Base-by-base conservation (phyloP, 2,888 invertebrate genomes). In the Pammene aurita region DNA sequence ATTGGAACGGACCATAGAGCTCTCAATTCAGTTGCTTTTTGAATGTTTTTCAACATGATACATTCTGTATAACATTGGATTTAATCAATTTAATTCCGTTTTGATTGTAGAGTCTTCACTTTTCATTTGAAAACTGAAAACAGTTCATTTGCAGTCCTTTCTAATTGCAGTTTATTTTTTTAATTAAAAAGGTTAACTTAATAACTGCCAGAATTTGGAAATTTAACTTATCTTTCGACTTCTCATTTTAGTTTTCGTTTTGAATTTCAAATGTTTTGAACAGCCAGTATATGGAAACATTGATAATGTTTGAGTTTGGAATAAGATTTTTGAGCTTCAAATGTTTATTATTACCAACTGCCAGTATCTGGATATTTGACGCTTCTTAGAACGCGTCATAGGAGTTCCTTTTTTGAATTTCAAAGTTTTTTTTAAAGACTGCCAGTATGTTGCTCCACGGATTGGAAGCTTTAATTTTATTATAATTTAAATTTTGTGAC, bases 341-440 rank as follows among this genome's bases (percentile, higher is more conserved):
- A 18, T 42, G 7, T 26, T 26, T 26, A 26, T 57, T 57, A 42
- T 42, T 35, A 61, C 1, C 16, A 48, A 38, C 61, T 50, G 38
- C 48, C 48, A 16, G 46, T 35, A 35, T 35, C 1, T 48, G 46
- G 54, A n/a, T 54, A 34, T 2, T 34, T 54, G 52, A 26, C 26
- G 26, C 26, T 26, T 26, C 26, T 74, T 76, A 68, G 54, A 67
- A 69, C 48, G 67, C 67, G 69, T 67, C 65, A 72, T 77, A 50
- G 11, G 38, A 61, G 42, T 56, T 54, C 38, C 80, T 76, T 72
- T 50, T 72, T 67, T 77, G 79, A 80, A 81, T 79, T 76, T 80
- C 76, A 78, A 73, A n/a, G 26, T 57, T 69, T 61, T 56, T 50
- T 56, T 50, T 54, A 26, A 16, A 48, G 57, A 66, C 66, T 66